Evolutionary conservation across 2,113 vertebrate species (phyloP), one percentile per base, ranked within the genome.

Genomic region (Megaleporinus macrocephalus): DNA sequence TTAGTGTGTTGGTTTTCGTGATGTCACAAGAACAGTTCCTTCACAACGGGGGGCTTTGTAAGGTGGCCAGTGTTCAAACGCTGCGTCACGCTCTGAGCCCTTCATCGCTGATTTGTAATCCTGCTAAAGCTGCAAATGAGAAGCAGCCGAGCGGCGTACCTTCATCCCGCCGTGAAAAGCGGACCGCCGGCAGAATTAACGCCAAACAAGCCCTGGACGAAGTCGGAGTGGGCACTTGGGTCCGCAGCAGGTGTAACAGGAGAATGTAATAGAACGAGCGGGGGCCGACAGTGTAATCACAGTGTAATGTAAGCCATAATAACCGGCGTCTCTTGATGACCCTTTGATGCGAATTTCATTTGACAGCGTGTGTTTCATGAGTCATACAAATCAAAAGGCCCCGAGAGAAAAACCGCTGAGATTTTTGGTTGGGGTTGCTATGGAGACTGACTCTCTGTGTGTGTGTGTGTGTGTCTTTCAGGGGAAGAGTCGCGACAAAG

Each of bases 401-500:
- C 30, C 6, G 44, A 69, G 33, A 20, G 41, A 73, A 59, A 29
- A 24, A 47, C 26, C 33, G 33, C 62, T 7, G 41, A 44, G 41
- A 44, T 49, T 65, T 68, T 65, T 74, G 59, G 29, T 74, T 12
- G 27, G n/a, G 16, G 75, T 83, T 78, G 68, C 75, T 73, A 65
- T 83, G 75, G 75, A 26, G 59, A 78, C 68, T 72, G 26, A 55
- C 66, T 44, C 41, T 44, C 27, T 78, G 76, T 66, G 73, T 61
- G 74, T 65, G 24, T 63, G 84, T 79, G 76, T 82, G 62, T 81
- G 44, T 44, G 70, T 84, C 66, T 84, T 79, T 22, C 88, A 98
- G 97, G 97, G 97, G 57, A 98, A 97, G 91, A 95, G 95, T 70
- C 94, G 91, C 3, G 94, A 96, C 89, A 94, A 94, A 36, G 89